Evolutionary conservation across 1,140 invertebrate species (phyloP).

Genomic region (Heliconius himera): DNA sequence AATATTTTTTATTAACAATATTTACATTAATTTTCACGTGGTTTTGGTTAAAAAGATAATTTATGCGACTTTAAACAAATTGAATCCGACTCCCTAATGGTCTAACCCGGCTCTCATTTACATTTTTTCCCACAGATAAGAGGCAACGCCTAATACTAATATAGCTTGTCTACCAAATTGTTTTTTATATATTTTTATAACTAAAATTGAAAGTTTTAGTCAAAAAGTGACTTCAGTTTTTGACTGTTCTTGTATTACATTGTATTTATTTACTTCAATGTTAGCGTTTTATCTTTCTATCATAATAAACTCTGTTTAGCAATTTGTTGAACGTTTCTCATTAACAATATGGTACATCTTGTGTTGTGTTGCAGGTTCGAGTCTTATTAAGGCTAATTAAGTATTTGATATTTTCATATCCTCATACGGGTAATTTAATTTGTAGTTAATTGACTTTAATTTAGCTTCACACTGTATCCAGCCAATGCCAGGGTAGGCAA

Average conservation of each 20-base stretch:
- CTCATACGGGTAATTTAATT: no score
- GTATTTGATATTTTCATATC: no score
- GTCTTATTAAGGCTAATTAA: no score
- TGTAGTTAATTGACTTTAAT: no score
- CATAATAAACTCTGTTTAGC: no score
- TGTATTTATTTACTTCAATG: not conserved
- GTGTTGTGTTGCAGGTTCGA: no score
- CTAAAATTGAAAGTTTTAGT: not conserved
- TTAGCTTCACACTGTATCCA: no score
- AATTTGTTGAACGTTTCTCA: no score
- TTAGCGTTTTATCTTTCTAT: no score
- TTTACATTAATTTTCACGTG: not conserved
- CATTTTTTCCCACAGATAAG: constrained; percentile 10
- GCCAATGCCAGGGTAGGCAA: no score
- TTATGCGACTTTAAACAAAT: constrained; percentile 11
- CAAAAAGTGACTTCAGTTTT: not conserved
- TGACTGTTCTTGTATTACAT: not conserved
- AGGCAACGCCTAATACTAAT: constrained; percentile 5
- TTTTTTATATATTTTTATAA: not conserved
- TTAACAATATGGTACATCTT: no score
- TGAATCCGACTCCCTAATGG: constrained; percentile 8
- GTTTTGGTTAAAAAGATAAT: not conserved
- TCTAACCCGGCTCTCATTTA: not conserved
- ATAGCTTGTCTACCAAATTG: not conserved
- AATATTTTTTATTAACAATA: not conserved